phyloP scores from a whole-genome alignment of 1,140 invertebrate genomes.

The Drosophila kohkoa region DNA sequence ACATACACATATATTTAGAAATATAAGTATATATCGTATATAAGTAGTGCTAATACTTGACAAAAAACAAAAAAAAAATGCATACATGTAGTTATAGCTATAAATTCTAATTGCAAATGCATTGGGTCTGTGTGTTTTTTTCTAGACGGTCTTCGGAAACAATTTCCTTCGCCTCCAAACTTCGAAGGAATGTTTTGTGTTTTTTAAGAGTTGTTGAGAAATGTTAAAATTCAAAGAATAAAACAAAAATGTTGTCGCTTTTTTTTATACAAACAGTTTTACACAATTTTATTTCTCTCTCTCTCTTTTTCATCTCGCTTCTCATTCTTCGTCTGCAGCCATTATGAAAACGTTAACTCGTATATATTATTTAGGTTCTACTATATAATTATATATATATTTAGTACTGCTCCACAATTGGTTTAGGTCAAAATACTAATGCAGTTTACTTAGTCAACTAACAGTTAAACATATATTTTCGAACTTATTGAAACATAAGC shows the following conservation, averaged over 20 bases:
- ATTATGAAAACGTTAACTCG: slow-evolving; percentile 35
- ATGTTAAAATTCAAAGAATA: slow-evolving; percentile 21
- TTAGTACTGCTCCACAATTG: slow-evolving; percentile 46
- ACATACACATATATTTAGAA: slow-evolving; percentile 58
- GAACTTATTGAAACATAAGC: slow-evolving; percentile 52
- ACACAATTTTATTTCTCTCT: slow-evolving; percentile 48
- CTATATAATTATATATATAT: slow-evolving; percentile 44
- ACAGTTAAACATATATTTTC: slow-evolving; percentile 24
- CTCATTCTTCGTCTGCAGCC: slow-evolving; percentile 19
- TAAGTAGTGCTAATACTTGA: slow-evolving; percentile 12
- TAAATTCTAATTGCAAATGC: slow-evolving; percentile 64
- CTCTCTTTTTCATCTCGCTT: not conserved
- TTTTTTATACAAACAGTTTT: slow-evolving; percentile 63
- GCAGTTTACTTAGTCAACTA: slow-evolving; percentile 35
- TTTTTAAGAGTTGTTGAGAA: not conserved
- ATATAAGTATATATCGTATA: slow-evolving; percentile 35
- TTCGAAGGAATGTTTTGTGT: slow-evolving; percentile 5
- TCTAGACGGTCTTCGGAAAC: slow-evolving; percentile 27
- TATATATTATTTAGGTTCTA: slow-evolving; percentile 33
- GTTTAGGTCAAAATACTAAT: slow-evolving; percentile 50
- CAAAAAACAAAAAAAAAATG: slow-evolving; percentile 23
- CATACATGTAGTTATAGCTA: slow-evolving; percentile 52
- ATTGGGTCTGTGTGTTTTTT: slow-evolving; percentile 47
- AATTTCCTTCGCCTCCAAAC: not conserved
- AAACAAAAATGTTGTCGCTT: slow-evolving; percentile 41